These are phyloP conservation scores for Drosophila quadrilineata DNA, from an alignment of 1,140 invertebrate genomes.

Conservation along the genomic window DNA sequence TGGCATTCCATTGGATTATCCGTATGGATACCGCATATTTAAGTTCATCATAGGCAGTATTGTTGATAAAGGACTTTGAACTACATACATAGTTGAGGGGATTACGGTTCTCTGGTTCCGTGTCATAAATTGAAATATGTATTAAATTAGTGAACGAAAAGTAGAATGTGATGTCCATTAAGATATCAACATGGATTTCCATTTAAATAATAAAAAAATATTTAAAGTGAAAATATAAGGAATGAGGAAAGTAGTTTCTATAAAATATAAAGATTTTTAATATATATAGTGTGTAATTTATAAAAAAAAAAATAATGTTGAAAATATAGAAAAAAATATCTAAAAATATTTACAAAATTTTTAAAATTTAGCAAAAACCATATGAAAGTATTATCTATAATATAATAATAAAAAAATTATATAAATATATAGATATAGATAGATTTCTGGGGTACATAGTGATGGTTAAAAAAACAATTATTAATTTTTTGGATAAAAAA, in stretches of 20 bases:
- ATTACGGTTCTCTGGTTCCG: background rate
- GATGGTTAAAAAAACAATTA: too few relatives aligned
- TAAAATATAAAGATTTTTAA: too few relatives aligned
- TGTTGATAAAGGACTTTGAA: constrained; percentile 20
- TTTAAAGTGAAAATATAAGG: background rate
- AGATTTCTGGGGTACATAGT: too few relatives aligned
- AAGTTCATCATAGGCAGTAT: constrained; percentile 1
- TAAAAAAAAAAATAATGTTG: too few relatives aligned
- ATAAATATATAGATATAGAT: too few relatives aligned
- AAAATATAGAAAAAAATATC: too few relatives aligned
- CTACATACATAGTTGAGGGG: constrained; percentile 8
- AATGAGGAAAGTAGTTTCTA: background rate
- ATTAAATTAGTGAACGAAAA: background rate
- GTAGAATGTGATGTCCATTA: constrained; percentile 1
- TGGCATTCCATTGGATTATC: constrained; percentile 36
- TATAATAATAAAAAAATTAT: too few relatives aligned
- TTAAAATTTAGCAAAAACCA: too few relatives aligned
- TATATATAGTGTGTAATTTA: too few relatives aligned
- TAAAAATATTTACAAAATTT: too few relatives aligned
- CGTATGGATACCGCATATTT: constrained; percentile 27
- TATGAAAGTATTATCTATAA: too few relatives aligned
- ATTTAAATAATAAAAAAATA: constrained; percentile 5
- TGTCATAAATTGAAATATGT: constrained; percentile 22
- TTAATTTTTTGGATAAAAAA: too few relatives aligned
- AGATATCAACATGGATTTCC: constrained; percentile 12